Evolutionary conservation across 2,797 vertebrate species (phyloP), one percentile per base, ranked within the genome.

Genomic region (Halcyon chelicuti): DNA sequence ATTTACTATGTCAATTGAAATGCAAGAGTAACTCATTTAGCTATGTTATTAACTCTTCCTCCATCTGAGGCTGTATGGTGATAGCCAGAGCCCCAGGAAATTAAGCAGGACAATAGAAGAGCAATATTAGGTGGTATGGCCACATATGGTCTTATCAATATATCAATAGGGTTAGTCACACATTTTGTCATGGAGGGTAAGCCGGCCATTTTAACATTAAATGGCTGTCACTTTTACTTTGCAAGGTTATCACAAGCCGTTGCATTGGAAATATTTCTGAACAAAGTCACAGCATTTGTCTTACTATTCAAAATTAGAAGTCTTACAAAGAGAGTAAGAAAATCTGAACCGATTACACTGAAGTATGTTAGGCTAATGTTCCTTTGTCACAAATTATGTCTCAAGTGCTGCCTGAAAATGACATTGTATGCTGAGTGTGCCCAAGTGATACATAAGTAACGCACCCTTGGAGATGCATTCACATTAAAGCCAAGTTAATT

Each of bases 121-220:
- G 66, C 51, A 78, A 10, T 81, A 86, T 94, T 81, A 81, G 76
- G 49, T 73, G 51, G 54, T 82, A 68, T 74, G 84, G 47, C 55
- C 67, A 44, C 52, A 75, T 92, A 92, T 62, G 75, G 35, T 87
- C 62, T 85, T 70, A 86, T 78, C 77, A 81, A 58, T 94, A 71
- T 25, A 84, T 86, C 94, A 93, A 37, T 76, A 63, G 88, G 73
- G 77, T 97, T 97, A 93, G 96, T 94, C 88, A 91, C 20, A 54
- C 75, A 88, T 94, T 79, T 83, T 90, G 70, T 90, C 76, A 86
- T 91, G 31, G 91, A 84, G n/a, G 23, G 42, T 49, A 86, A 94
- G 68, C 47, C 88, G 73, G 67, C 51, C 49, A 55, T 94, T 94
- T 95, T 72, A 73, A 15, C 80, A 86, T 76, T 73, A 89, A 92